Evolutionary conservation across 2,113 vertebrate genomes (phyloP).

Genomic region (Gymnobelideus leadbeateri): DNA sequence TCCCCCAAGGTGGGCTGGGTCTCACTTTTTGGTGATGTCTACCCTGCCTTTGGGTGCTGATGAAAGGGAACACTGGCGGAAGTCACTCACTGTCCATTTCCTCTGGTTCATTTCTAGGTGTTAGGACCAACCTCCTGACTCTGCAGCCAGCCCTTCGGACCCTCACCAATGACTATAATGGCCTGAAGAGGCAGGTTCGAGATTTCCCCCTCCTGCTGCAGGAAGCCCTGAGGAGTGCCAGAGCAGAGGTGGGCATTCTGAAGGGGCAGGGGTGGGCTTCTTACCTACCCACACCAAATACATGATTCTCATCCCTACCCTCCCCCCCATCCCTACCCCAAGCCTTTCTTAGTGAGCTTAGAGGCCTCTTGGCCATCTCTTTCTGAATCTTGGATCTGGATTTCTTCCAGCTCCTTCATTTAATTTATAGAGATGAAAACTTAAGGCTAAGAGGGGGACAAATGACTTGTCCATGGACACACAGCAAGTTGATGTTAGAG

Average conservation of each 20-base stretch:
- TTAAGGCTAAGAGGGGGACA: not conserved
- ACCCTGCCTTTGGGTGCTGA: accelerated
- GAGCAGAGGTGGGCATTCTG: slow-evolving; percentile 87
- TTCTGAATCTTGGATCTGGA: not conserved
- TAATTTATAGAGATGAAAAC: slow-evolving; percentile 1
- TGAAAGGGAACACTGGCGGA: not conserved
- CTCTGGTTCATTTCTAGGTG: slow-evolving; percentile 83
- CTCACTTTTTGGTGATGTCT: not conserved
- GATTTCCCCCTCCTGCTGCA: slow-evolving; percentile 95
- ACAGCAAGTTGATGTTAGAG: not conserved
- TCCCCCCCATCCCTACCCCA: accelerated
- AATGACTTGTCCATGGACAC: not conserved
- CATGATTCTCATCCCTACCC: accelerated
- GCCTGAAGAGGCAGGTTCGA: slow-evolving; percentile 94
- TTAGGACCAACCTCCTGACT: slow-evolving; percentile 93
- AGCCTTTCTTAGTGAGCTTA: not conserved
- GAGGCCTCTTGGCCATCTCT: not conserved
- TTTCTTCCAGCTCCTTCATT: not conserved
- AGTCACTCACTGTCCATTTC: not conserved
- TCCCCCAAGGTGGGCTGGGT: accelerated
- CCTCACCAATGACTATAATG: slow-evolving; percentile 95
- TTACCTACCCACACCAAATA: not conserved
- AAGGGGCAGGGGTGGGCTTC: not conserved
- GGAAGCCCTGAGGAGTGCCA: slow-evolving; percentile 90
- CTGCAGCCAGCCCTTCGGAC: slow-evolving; percentile 95